Base-by-base conservation (phyloP, 2,797 vertebrate genomes). In the Clarias fuscus region DNA sequence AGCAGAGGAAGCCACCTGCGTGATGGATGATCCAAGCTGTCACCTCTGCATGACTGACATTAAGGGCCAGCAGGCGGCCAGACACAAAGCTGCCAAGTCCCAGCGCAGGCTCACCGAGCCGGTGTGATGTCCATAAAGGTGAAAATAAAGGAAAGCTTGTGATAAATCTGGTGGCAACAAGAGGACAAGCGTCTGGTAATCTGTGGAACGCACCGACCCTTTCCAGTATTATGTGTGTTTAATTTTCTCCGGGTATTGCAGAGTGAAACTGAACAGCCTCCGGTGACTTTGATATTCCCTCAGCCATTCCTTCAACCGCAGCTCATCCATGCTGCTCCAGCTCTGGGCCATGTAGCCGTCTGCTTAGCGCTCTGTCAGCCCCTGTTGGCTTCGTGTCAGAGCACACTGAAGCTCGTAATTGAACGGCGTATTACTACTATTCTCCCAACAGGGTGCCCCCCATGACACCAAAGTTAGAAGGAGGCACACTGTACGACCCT, bases 361-460 rank as follows among this genome's bases (percentile, higher is more conserved):
- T 88, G 87, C 88, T 91, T 90, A 91, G 90, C 73, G 87, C 85
- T 79, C 86, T 89, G 86, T 91, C 88, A 85, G 80, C 77, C 88
- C 88, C 84, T 78, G 84, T 85, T 87, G 88, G 87, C 84, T 81
- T 85, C 79, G 86, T 86, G 88, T 88, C 90, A 91, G 88, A 88
- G 88, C 86, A 89, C 56, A 90, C 77, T 43, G 78, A 73, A 92
- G 91, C 85, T 90, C 85, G 86, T 89, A 90, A 91, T 90, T 90
- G 85, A 90, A 92, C 85, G 76, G 86, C 86, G 84, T 91, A 92
- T 92, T 89, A 89, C 78, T 75, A 90, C 77, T 77, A 86, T 91
- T 90, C 91, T 91, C 89, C 90, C 90, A 84, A 90, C 83, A 64
- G 0, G n/a, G 89, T 89, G 27, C 2, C 86, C 84, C 71, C 82